These are phyloP conservation scores for Erinaceus europaeus DNA, from an alignment of 2,113 vertebrate species.

Conservation along the genomic window DNA sequence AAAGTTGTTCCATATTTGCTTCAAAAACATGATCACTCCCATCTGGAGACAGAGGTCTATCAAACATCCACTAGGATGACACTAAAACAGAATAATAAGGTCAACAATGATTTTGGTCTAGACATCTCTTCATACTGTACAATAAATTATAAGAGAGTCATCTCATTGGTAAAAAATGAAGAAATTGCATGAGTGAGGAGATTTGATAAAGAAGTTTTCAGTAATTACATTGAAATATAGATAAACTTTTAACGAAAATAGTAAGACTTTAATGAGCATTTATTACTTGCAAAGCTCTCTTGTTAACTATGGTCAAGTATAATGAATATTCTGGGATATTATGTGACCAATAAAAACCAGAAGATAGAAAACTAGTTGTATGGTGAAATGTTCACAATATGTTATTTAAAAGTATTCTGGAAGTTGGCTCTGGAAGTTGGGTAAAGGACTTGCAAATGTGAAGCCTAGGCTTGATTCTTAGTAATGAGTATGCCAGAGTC, in stretches of 20 bases:
- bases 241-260: not conserved
- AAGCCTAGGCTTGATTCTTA: too few relatives aligned
- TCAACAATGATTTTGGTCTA: too few relatives aligned
- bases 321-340: not conserved
- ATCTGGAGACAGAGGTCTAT: conserved; percentile 99
- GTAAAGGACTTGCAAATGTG: too few relatives aligned
- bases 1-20: conserved; percentile 99
- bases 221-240: not conserved
- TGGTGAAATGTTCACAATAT: not conserved
- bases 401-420: not conserved
- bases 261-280: not conserved
- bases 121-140: not conserved
- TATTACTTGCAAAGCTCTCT: not conserved
- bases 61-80: conserved; percentile 97
- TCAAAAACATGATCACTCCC: conserved; percentile 99
- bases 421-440: too few relatives aligned
- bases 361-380: not conserved
- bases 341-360: not conserved
- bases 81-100: conserved; percentile 82
- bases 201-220: not conserved
- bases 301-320: not conserved
- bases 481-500: too few relatives aligned
- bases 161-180: not conserved
- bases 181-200: not conserved
- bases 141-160: not conserved